phyloP scores from a whole-genome alignment of 2,797 vertebrate genomes.

The Prunella strophiata region DNA sequence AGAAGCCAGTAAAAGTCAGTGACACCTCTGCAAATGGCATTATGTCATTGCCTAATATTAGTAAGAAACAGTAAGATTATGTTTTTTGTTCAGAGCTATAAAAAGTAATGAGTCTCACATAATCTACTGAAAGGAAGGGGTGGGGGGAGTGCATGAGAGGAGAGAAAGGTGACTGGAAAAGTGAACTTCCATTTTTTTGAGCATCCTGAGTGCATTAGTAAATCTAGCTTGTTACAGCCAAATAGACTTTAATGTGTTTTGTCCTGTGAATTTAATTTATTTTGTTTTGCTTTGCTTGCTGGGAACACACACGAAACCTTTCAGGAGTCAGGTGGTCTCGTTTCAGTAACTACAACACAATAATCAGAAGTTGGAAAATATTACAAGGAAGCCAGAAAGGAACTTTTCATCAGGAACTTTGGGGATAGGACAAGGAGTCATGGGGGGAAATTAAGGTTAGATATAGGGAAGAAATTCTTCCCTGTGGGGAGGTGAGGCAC shows the following conservation, averaged over 20 bases:
- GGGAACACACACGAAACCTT: constrained; percentile 54
- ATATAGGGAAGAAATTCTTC: neutral
- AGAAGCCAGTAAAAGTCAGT: constrained; percentile 83
- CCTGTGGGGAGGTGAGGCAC: neutral
- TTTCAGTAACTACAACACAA: constrained; percentile 40
- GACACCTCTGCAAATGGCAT: constrained; percentile 82
- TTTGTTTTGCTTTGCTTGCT: constrained; percentile 57
- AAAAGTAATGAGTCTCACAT: constrained; percentile 82
- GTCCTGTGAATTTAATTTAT: constrained; percentile 34
- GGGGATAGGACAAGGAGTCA: neutral
- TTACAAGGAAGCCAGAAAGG: neutral
- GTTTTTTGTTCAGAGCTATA: constrained; percentile 76
- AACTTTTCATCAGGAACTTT: neutral
- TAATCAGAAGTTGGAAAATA: constrained; percentile 59
- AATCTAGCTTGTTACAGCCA: constrained; percentile 46
- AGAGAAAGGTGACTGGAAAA: constrained; percentile 67
- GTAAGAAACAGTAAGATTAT: constrained; percentile 78
- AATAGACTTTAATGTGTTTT: constrained; percentile 61
- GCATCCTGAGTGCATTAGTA: constrained; percentile 66
- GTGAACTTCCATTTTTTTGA: constrained; percentile 62
- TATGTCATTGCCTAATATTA: constrained; percentile 84
- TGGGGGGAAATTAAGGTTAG: neutral
- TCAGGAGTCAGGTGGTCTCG: constrained; percentile 56
- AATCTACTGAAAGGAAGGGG: constrained; percentile 74
- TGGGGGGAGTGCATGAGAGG: neutral